Percentiles rank a stretch among this genome's conserved stretches.
These are phyloP conservation scores for Drosophila ananassae DNA, from an alignment of 1,140 invertebrate genomes.

Conservation along the genomic window DNA sequence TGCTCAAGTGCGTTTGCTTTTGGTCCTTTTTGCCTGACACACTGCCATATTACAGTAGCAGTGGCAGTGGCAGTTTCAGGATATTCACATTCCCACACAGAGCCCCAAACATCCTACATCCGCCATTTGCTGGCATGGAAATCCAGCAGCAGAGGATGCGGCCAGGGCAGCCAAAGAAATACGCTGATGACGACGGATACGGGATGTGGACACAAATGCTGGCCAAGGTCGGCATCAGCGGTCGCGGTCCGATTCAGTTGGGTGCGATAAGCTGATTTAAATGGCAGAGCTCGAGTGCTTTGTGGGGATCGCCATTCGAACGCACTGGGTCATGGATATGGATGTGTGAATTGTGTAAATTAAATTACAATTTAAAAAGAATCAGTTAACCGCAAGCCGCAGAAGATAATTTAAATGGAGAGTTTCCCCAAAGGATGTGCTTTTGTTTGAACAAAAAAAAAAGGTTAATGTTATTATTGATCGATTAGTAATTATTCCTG, in stretches of 20 bases:
- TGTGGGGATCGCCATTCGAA: conserved; percentile 3
- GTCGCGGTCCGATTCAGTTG: conserved; percentile 18
- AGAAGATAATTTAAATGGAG: background rate
- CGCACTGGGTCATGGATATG: conserved; percentile 21
- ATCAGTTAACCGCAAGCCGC: conserved; percentile 8
- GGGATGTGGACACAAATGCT: conserved; percentile 7
- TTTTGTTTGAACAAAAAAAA: background rate
- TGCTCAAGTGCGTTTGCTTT: conserved; percentile 69
- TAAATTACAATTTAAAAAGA: conserved; percentile 37
- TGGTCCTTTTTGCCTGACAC: conserved; percentile 59
- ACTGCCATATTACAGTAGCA: conserved; percentile 1
- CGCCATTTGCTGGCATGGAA: conserved; percentile 2
- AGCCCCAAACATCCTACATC: conserved; percentile 3
- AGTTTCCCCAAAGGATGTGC: background rate
- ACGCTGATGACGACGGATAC: conserved; percentile 27
- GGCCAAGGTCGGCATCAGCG: conserved; percentile 16
- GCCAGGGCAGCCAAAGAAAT: conserved; percentile 46
- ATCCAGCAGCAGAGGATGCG: conserved; percentile 18
- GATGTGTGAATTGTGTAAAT: conserved; percentile 19
- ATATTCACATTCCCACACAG: conserved; percentile 5
- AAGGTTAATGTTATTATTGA: background rate
- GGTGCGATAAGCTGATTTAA: conserved; percentile 43
- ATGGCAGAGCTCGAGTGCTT: conserved; percentile 35
- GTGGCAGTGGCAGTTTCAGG: background rate
- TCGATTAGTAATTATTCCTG: too few relatives aligned